phyloP scores from a whole-genome alignment of 1,140 invertebrate species.

The Megalonaias nervosa region DNA sequence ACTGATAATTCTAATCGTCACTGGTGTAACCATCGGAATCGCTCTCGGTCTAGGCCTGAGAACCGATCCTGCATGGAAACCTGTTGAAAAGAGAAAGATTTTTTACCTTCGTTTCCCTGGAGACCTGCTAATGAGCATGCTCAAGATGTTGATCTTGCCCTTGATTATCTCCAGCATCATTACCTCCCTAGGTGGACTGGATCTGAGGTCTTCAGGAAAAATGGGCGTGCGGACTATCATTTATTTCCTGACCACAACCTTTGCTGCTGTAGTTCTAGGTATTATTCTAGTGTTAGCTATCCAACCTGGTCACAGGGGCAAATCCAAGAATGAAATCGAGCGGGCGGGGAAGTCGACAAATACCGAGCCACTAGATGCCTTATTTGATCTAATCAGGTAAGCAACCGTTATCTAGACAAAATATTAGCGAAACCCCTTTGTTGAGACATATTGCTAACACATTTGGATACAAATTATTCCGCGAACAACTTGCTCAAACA shows the following conservation, averaged over 20 bases:
- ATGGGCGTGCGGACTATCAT: slow-evolving; percentile 78
- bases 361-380: slow-evolving; percentile 77
- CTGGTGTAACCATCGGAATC: slow-evolving; percentile 50
- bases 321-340: slow-evolving; percentile 22
- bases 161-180: slow-evolving; percentile 72
- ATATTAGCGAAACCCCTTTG: no score
- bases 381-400: slow-evolving; percentile 93
- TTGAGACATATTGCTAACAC: no score
- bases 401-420: neutral
- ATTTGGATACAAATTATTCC: no score
- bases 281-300: slow-evolving; percentile 65
- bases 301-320: slow-evolving; percentile 52
- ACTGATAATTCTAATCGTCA: slow-evolving; percentile 71
- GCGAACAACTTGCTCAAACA: no score
- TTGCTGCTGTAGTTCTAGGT: slow-evolving; percentile 71
- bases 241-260: slow-evolving; percentile 93
- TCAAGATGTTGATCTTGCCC: slow-evolving; percentile 73
- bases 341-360: slow-evolving; percentile 39
- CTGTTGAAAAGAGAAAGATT: slow-evolving; percentile 53
- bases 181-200: slow-evolving; percentile 58
- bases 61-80: slow-evolving; percentile 41
- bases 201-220: slow-evolving; percentile 54
- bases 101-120: slow-evolving; percentile 71
- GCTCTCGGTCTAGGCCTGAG: slow-evolving; percentile 44
- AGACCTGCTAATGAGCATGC: slow-evolving; percentile 72